A percentile compares a stretch with the other conserved stretches of the same genome.
Conservation (phyloP, 1,140 invertebrate genomes). For the Hermetia illucens region DNA sequence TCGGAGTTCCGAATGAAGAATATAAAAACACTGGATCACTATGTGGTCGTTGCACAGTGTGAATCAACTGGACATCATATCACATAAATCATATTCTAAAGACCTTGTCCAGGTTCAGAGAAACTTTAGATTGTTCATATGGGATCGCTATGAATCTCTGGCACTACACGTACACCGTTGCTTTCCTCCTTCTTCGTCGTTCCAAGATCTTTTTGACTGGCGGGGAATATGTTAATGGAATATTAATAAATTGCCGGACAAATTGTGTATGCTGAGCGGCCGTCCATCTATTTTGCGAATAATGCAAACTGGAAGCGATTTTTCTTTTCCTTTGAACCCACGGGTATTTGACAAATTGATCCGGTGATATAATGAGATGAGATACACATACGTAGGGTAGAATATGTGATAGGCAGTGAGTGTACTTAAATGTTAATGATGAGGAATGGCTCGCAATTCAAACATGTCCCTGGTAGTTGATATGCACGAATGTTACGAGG, state of each 20-base stretch:
- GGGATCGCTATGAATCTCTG: conserved; percentile 1
- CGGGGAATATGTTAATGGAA: conserved; percentile 10
- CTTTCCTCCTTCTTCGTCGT: neutral
- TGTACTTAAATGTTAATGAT: too few species aligned
- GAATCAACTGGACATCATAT: neutral
- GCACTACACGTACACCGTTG: too few species aligned
- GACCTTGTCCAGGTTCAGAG: neutral
- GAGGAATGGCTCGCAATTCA: too few species aligned
- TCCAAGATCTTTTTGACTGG: neutral
- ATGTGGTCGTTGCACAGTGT: neutral
- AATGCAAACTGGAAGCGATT: conserved; percentile 1
- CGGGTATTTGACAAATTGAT: conserved; percentile 5
- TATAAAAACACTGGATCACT: neutral
- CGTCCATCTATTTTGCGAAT: neutral
- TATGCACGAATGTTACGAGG: too few species aligned
- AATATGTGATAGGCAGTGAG: too few species aligned
- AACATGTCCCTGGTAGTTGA: too few species aligned
- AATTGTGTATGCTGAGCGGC: conserved; percentile 10
- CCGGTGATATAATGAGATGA: neutral
- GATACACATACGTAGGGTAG: too few species aligned
- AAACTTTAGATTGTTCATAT: conserved; percentile 1
- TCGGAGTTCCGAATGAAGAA: neutral
- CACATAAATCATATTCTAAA: neutral
- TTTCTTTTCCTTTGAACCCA: too few species aligned
- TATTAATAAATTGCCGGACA: conserved; percentile 13